Conservation (phyloP, 2,888 invertebrate genomes). For the Hemistola chrysoprasaria region DNA sequence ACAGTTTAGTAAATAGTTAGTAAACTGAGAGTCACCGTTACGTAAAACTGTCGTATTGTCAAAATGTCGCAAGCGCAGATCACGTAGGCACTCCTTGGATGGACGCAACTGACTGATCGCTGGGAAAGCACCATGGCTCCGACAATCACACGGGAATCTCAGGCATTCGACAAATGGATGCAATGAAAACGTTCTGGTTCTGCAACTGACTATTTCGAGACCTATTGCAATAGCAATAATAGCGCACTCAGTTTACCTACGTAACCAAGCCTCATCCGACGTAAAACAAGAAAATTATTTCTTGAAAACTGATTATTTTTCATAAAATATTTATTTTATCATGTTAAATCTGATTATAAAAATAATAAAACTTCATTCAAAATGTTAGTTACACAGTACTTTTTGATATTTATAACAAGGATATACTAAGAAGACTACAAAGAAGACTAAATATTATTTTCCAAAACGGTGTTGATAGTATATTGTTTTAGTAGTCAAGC, state of each 20-base stretch:
- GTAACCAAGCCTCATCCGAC: no score
- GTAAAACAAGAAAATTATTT: no score
- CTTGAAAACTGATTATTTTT: no score
- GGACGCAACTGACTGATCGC: conserved; percentile 51
- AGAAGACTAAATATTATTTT: no score
- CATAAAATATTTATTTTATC: no score
- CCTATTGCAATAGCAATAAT: conserved; percentile 3
- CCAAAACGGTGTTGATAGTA: no score
- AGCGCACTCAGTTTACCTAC: conserved; percentile 4
- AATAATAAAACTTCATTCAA: no score
- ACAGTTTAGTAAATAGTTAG: conserved; percentile 17
- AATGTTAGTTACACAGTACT: no score
- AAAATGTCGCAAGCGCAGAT: conserved; percentile 71
- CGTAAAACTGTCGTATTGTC: conserved; percentile 61
- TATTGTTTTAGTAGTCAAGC: conserved; percentile 32
- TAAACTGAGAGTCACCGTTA: conserved; percentile 42
- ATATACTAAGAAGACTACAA: no score
- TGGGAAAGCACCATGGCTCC: conserved; percentile 52
- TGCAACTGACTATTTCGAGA: conserved; percentile 16
- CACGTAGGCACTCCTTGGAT: conserved; percentile 53
- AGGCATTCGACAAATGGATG: conserved; percentile 32
- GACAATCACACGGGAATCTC: conserved; percentile 52
- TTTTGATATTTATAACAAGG: no score
- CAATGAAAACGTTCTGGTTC: conserved; percentile 23
- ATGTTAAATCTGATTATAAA: no score